Evolutionary conservation across 2,113 vertebrate species (phyloP), one percentile per base, ranked within the genome.

Genomic region (Chaenocephalus aceratus): DNA sequence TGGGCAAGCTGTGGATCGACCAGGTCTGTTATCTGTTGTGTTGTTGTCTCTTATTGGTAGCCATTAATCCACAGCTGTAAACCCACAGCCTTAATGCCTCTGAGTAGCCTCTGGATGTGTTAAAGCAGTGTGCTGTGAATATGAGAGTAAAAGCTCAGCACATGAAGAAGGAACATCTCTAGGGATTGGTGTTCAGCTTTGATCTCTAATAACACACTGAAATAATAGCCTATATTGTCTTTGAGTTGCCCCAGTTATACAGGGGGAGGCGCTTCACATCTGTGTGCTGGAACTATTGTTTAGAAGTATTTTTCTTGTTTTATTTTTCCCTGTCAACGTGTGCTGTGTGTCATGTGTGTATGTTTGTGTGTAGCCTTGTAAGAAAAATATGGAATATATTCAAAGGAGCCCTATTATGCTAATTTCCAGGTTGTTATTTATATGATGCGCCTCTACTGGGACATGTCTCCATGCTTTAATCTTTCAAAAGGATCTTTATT

Each of bases 1-100:
- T 99, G 88, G 98, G 98, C 86, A 99, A 98, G 88, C 96, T 99
- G 80, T 99, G 98, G 98, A 99, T 99, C 0, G 98, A 99, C 92
- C 98, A 99, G 98, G 98, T 98, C 12, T 57, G 95, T 86, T 80
- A 41, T 41, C 36, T 7, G 36, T 41, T 7, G 7, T 69, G 23
- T 74, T 18, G 49, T 45, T 49, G 5, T 12, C 18, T 72, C 48
- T 59, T 6, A 59, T 52, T 77, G 10, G 11, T 77, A 44, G 45
- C n/a, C 51, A 34, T 48, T 68, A 34, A 14, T 36, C n/a, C 36
- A 59, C 58, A 73, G 10, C 48, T 59, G 15, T 23, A 45, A 72
- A 75, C 18, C 58, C 26, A n/a, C n/a, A 7, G 26, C 61, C 41
- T n/a, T 52, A 21, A n/a, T 12, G 34, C 51, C 68, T 68, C 52